These are phyloP conservation scores for Ataeniobius toweri DNA, from an alignment of 2,797 vertebrate species.

Conservation along the genomic window DNA sequence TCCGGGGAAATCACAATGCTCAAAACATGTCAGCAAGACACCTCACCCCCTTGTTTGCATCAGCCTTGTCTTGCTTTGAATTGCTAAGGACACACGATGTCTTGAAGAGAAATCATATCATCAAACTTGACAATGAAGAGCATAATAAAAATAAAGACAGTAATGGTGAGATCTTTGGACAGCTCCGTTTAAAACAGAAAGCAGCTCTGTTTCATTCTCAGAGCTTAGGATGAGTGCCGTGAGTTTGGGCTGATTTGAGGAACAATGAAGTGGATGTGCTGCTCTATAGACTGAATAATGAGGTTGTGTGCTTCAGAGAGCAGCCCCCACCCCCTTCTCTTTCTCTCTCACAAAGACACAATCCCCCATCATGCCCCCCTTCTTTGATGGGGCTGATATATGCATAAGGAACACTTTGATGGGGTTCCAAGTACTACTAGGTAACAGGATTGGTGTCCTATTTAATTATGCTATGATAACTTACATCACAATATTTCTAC, in stretches of 20 bases:
- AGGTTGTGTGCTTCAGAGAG: constrained; percentile 82
- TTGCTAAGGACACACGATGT: constrained; percentile 52
- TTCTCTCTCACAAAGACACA: constrained; percentile 68
- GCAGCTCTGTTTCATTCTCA: constrained; percentile 59
- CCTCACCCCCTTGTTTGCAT: constrained; percentile 39
- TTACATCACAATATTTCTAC: constrained; percentile 35
- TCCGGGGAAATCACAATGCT: constrained; percentile 43
- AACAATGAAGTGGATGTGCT: constrained; percentile 85
- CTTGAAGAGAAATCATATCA: constrained; percentile 54
- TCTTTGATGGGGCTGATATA: constrained; percentile 83
- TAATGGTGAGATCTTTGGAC: constrained; percentile 52
- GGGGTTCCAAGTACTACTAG: constrained; percentile 71
- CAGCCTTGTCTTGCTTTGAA: constrained; percentile 41
- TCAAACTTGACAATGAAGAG: constrained; percentile 53
- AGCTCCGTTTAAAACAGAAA: constrained; percentile 60
- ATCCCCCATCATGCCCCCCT: constrained; percentile 73
- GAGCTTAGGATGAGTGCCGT: constrained; percentile 61
- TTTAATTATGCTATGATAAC: constrained; percentile 56
- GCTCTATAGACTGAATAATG: constrained; percentile 86
- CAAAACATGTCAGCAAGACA: constrained; percentile 47
- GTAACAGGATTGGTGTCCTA: constrained; percentile 57
- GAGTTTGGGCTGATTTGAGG: constrained; percentile 81
- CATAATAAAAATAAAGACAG: constrained; percentile 34
- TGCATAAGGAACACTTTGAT: constrained; percentile 83
- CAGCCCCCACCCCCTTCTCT: constrained; percentile 40